Base-by-base conservation (phyloP, 1,140 invertebrate genomes). In the Pollicipes pollicipes region DNA sequence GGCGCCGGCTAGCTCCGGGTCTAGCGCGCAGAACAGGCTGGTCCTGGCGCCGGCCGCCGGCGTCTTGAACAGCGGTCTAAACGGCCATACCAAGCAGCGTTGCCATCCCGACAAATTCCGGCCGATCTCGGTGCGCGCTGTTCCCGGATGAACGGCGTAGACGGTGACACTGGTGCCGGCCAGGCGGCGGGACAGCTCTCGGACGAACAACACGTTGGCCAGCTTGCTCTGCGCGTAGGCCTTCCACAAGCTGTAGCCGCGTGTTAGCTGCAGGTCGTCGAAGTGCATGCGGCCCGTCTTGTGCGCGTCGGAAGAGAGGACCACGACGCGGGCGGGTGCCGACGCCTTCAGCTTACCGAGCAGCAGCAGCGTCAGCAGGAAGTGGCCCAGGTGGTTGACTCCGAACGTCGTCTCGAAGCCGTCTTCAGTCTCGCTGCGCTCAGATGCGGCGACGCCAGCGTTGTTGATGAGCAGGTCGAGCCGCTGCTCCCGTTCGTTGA, bases 231-330 rank as follows among this genome's bases (percentile, higher is more conserved):
- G 87, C 17, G 78, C 75, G 77, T 90, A 91, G 8, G 76, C 76
- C 35, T 75, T 66, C 24, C 72, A 72, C 58, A 75, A 76, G 75
- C 79, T 63, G 72, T 79, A 78, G 28, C 84, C 69, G 1, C 77
- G 76, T 83, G 80, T 63, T 81, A 73, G 75, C 16, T 74, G 66
- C 28, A 76, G 69, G 69, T 77, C 75, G 8, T 78, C 76, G 71
- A 76, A 77, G 58, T 78, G 71, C 30, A 79, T 77, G n/a, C 67
- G 71, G 21, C 75, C 77, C 69, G 71, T 77, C 66, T 84, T 84
- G 77, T 95, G 93, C 8, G 93, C 81, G 68, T 88, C 86, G 0
- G 92, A 94, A 0, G 91, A 89, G 0, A 95, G 90, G 1, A 92
- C 85, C 0, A 97, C 84, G 68, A 97, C 88, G 71, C 94, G 85